These are phyloP conservation scores for Pasiphila rectangulata DNA, from an alignment of 2,888 invertebrate genomes.

Conservation along the genomic window DNA sequence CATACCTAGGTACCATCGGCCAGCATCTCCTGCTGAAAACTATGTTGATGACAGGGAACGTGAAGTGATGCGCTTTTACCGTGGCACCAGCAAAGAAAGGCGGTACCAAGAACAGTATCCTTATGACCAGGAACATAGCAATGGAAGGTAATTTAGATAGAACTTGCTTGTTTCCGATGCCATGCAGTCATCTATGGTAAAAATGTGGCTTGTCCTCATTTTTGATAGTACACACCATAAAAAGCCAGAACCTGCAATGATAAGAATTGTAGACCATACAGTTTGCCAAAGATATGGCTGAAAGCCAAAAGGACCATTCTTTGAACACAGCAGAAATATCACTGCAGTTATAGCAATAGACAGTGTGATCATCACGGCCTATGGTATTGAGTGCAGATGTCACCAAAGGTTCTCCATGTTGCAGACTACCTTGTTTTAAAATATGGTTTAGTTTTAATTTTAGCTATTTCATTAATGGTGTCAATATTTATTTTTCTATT, in stretches of 20 bases:
- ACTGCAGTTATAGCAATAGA: neutral
- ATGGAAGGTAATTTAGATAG: constrained; percentile 50
- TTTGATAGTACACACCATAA: too few species aligned
- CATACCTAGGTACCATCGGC: constrained; percentile 60
- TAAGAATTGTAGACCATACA: constrained; percentile 3
- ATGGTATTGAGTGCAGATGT: constrained; percentile 40
- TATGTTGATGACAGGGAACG: constrained; percentile 61
- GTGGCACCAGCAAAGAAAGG: constrained; percentile 69
- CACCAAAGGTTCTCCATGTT: constrained; percentile 61
- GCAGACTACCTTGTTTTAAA: constrained; percentile 6
- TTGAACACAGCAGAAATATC: neutral
- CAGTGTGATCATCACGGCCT: neutral
- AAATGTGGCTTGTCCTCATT: too few species aligned
- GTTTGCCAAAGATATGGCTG: neutral
- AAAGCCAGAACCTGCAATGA: too few species aligned
- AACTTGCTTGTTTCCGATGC: too few species aligned
- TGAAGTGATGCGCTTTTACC: constrained; percentile 69
- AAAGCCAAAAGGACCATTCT: constrained; percentile 43
- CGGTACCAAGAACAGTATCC: constrained; percentile 54
- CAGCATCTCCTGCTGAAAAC: constrained; percentile 50
- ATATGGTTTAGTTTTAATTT: neutral
- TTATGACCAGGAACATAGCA: constrained; percentile 50
- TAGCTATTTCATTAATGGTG: too few species aligned
- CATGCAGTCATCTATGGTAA: too few species aligned
- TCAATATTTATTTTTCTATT: too few species aligned